A percentile compares a stretch with the other conserved stretches of the same genome.
Conservation (phyloP, 1,140 invertebrate genomes). For the Propsilocerus akamusi region DNA sequence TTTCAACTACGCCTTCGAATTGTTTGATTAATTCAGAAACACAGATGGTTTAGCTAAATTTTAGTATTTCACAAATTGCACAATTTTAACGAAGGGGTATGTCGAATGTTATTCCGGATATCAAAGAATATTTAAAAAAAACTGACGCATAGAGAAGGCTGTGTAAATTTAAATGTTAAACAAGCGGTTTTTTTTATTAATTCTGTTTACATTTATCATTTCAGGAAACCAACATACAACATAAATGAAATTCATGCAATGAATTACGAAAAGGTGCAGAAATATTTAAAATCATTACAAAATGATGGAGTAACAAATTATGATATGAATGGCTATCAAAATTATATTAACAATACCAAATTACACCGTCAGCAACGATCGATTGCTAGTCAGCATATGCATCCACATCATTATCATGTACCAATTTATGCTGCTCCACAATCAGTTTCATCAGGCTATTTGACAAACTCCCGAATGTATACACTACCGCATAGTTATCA, state of each 20-base stretch:
- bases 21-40: too few species aligned
- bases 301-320: background rate
- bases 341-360: background rate
- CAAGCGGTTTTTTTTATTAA: too few species aligned
- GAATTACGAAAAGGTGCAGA: background rate
- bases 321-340: background rate
- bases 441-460: background rate
- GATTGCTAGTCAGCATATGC: background rate
- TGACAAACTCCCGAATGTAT: background rate
- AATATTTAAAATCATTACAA: conserved; percentile 1
- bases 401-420: background rate
- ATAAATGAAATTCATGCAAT: too few species aligned
- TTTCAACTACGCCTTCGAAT: background rate
- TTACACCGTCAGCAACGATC: background rate
- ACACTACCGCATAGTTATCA: conserved; percentile 3
- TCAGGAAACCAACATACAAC: too few species aligned
- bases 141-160: too few species aligned
- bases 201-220: too few species aligned
- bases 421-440: background rate
- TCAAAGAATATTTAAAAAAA: too few species aligned
- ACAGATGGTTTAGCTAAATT: too few species aligned
- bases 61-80: too few species aligned
- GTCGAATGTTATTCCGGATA: too few species aligned
- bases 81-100: too few species aligned
- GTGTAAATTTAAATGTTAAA: too few species aligned